These are phyloP conservation scores for Miichthys miiuy DNA, from an alignment of 2,797 vertebrate genomes.

Conservation along the genomic window DNA sequence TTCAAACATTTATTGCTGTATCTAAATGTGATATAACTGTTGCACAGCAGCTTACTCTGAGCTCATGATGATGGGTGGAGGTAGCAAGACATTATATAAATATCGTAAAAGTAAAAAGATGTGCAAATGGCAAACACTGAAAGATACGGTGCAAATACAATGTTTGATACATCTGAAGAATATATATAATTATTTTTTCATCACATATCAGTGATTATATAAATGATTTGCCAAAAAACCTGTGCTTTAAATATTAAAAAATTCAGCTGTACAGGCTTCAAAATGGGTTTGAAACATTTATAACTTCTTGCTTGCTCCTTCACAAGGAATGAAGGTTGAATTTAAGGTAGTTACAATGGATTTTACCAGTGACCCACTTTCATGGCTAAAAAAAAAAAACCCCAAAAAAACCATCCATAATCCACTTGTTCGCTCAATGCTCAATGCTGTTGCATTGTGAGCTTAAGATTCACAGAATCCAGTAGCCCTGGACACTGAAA, in stretches of 20 bases:
- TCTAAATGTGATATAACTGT: too few species aligned
- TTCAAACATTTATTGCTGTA: too few species aligned
- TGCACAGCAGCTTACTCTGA: too few species aligned
- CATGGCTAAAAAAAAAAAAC: conserved; percentile 7
- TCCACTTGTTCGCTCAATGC: conserved; percentile 14
- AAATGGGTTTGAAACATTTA: conserved; percentile 9
- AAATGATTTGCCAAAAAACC: not conserved
- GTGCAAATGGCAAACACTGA: too few species aligned
- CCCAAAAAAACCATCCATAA: conserved; percentile 12
- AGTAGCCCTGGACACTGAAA: not conserved
- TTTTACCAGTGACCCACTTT: conserved; percentile 27
- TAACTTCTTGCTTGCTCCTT: not conserved
- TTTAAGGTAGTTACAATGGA: not conserved
- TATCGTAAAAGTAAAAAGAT: too few species aligned
- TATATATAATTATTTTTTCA: not conserved
- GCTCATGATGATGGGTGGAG: too few species aligned
- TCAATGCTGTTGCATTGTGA: not conserved
- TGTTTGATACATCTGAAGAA: not conserved
- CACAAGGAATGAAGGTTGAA: conserved; percentile 8
- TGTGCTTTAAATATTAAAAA: not conserved
- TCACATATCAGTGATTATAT: not conserved
- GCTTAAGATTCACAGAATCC: not conserved
- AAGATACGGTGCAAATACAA: not conserved
- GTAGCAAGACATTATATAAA: too few species aligned
- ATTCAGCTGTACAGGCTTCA: not conserved